A percentile compares a stretch with the other conserved stretches of the same genome.
Evolutionary conservation across 2,113 vertebrate species (phyloP).

Genomic region (Rhegmatorhina hoffmannsi): DNA sequence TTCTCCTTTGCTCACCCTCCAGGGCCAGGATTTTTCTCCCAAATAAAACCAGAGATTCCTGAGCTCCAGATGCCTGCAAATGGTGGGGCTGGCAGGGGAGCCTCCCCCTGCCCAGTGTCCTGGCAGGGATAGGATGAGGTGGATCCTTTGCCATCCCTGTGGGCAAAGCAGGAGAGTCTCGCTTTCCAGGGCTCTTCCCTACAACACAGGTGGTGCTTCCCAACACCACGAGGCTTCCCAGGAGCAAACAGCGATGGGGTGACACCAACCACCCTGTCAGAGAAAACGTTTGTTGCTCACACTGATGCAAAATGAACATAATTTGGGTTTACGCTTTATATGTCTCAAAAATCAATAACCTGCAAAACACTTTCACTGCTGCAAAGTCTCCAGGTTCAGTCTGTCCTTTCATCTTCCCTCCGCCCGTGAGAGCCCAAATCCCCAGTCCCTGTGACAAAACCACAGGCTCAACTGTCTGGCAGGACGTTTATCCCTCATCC

Average conservation of each 20-base stretch:
- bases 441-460: neutral
- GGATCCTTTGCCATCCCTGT: neutral
- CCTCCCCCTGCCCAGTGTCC: neutral
- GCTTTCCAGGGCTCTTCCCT: neutral
- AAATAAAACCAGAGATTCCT: neutral
- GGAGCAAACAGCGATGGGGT: rapidly evolving
- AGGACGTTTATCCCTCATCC: neutral
- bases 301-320: rapidly evolving
- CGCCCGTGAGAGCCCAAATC: neutral
- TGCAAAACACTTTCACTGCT: neutral
- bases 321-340: neutral
- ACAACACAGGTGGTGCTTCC: too few relatives aligned
- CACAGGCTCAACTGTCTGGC: conserved; percentile 10
- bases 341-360: neutral
- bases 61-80: neutral
- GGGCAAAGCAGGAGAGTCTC: neutral
- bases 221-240: rapidly evolving
- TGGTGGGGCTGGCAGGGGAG: neutral
- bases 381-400: neutral
- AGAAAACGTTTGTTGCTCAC: neutral
- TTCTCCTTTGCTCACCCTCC: neutral
- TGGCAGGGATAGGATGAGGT: neutral
- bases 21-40: neutral
- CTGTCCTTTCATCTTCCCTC: neutral
- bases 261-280: neutral